Evolutionary conservation across 2,113 vertebrate species (phyloP), one percentile per base, ranked within the genome.

Genomic region (Odocoileus hemionus): DNA sequence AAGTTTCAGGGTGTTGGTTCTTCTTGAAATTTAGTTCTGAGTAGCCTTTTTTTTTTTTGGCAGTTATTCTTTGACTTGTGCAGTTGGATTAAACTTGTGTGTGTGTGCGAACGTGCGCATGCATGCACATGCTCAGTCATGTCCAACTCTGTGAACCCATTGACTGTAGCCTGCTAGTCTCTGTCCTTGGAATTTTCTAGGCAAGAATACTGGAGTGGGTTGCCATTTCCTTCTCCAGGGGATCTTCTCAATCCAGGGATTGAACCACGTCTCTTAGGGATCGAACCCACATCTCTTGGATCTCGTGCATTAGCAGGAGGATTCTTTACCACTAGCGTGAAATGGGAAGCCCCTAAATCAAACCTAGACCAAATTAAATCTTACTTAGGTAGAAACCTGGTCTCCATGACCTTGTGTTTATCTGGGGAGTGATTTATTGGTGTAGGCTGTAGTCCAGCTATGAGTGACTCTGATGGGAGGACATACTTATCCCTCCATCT

Each of bases 401-500:
- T 93, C 88, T 78, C 85, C 26, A 7, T 86, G 94, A 93, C 96
- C 94, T 97, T 84, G 90, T 1, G 33, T 93, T 96, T 93, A 79
- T 95, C 96, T 67, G 52, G 82, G 36, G 93, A 91, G 94, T 74
- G 96, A 93, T 97, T 97, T 94, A 58, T 76, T 76, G 64, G 93
- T 43, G 54, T 39, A 47, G 88, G 55, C 95, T 83, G 26, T 7
- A 26, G 70, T 26, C 39, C n/a, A 50, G 43, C 92, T 58, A 23
- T 55, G 89, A 82, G 15, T 10, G 61, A 89, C 26, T 39, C 90
- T 85, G 96, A 86, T 50, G 45, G 86, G 88, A 36, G 78, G 95
- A 74, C 78, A 89, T 78, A 67, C 94, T 97, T 97, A 97, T 96
- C 95, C 93, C 55, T 89, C 94, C 61, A 61, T 98, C 97, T 98